A percentile compares a stretch with the other conserved stretches of the same genome.
Evolutionary conservation across 2,113 vertebrate species (phyloP).

Genomic region (Chloropsis cyanopogon): DNA sequence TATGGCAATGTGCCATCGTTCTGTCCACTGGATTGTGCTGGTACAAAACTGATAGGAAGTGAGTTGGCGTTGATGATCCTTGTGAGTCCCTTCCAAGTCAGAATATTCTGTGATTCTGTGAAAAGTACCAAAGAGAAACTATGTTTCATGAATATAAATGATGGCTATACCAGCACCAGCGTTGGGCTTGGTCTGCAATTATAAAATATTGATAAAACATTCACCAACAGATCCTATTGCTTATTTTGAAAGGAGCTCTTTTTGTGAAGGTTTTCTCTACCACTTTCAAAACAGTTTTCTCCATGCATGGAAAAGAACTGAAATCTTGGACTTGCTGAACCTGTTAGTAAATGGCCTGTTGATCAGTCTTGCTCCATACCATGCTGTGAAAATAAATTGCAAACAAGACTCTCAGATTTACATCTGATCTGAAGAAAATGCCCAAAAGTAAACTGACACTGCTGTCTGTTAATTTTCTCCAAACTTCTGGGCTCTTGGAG

Average conservation of each 20-base stretch:
- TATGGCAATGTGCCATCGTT: neutral
- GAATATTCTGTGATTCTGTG: neutral
- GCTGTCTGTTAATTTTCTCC: neutral
- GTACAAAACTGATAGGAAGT: neutral
- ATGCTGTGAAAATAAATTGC: neutral
- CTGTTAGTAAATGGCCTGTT: neutral
- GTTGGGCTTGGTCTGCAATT: neutral
- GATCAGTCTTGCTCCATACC: neutral
- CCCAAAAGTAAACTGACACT: neutral
- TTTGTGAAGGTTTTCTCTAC: neutral
- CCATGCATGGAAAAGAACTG: neutral
- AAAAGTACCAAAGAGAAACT: neutral
- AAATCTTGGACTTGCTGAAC: neutral
- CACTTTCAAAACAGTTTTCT: neutral
- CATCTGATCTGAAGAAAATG: neutral
- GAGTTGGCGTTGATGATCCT: neutral
- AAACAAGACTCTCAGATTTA: neutral
- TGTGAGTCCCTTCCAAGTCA: neutral
- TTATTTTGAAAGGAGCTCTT: neutral
- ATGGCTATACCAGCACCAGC: neutral
- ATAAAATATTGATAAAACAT: neutral
- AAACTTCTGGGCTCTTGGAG: neutral
- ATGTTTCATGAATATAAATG: neutral
- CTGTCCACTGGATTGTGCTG: neutral
- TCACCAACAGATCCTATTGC: neutral